A percentile compares a stretch with the other conserved stretches of the same genome.
phyloP scores from a whole-genome alignment of 2,888 invertebrate genomes.

The Eubasilissa splendida region DNA sequence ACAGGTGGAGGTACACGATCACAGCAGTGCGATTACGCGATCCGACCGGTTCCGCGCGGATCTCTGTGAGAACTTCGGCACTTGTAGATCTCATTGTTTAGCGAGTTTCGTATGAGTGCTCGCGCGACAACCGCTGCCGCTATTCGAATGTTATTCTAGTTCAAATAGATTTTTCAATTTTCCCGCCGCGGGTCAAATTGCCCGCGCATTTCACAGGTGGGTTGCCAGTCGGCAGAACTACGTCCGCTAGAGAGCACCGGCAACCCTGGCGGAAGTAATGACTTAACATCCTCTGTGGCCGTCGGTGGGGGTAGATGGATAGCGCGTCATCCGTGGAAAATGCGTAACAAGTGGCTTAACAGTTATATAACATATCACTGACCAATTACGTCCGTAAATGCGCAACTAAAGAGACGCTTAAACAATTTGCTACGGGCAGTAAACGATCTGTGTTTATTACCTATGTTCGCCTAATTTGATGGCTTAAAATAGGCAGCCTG shows the following conservation, averaged over 20 bases:
- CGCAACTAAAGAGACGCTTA: background rate
- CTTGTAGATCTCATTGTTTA: no score
- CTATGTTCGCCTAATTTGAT: background rate
- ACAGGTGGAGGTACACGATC: no score
- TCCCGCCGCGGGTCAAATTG: background rate
- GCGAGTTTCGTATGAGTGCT: background rate
- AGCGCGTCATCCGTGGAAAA: constrained; percentile 27
- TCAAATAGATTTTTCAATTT: background rate
- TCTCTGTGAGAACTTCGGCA: no score
- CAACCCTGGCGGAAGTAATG: constrained; percentile 43
- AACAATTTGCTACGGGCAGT: constrained; percentile 5
- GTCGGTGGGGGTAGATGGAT: constrained; percentile 2
- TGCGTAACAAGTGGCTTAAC: constrained; percentile 31
- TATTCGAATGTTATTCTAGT: background rate
- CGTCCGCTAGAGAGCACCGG: constrained; percentile 23
- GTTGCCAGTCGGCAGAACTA: constrained; percentile 5
- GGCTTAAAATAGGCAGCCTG: background rate
- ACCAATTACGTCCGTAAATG: constrained; percentile 14
- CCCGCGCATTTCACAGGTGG: constrained; percentile 28
- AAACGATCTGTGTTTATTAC: background rate
- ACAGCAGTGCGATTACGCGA: no score
- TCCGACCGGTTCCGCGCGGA: no score
- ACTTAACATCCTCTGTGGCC: constrained; percentile 39
- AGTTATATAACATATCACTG: constrained; percentile 30
- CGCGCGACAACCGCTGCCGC: background rate